Base-by-base conservation (phyloP, 1,140 invertebrate genomes). In the Oppia nitens region DNA sequence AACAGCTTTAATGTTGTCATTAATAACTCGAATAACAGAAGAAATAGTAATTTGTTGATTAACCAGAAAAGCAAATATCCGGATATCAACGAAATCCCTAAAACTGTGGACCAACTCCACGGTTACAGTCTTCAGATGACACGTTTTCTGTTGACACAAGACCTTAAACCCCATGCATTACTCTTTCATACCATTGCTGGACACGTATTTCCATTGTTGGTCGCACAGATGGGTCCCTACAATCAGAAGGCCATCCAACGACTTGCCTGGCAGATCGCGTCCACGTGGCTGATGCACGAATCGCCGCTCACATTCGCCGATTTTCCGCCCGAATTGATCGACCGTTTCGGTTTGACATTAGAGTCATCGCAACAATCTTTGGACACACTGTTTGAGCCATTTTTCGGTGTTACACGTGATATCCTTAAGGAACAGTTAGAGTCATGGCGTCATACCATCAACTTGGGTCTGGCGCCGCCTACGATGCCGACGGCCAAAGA, bases 231-330 rank as follows among this genome's bases (percentile, higher is more conserved):
- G 70, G 84, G 85, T 68, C 81, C 85, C 68, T 85, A 84, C 28
- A 85, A 81, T 66, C 78, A 79, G 32, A 91, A 91, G 73, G 87
- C 92, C 68, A 81, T 96, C 79, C 80, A 85, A 57, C 88, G 91
- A 71, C 97, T 91, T 91, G 91, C 91, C 27, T 96, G 95, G 74
- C 92, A 97, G 77, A 92, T 97, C 67, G 88, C 94, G 73, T 95
- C 92, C 56, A 91, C 86, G 67, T 97, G 96, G 76, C 75, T 96
- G 59, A 85, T 91, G 66, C 87, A 89, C 66, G 51, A 62, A 26
- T 40, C 58, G 23, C 53, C 60, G 27, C 47, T 62, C 3, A 53
- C 40, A 21, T 49, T 57, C 3, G 17, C 17, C 14, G 56, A 57
- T 20, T 57, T 57, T 27, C 40, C 29, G 40, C 28, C 29, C 12